These are phyloP conservation scores for Liparis tanakae DNA, from an alignment of 2,797 vertebrate species.

Conservation along the genomic window DNA sequence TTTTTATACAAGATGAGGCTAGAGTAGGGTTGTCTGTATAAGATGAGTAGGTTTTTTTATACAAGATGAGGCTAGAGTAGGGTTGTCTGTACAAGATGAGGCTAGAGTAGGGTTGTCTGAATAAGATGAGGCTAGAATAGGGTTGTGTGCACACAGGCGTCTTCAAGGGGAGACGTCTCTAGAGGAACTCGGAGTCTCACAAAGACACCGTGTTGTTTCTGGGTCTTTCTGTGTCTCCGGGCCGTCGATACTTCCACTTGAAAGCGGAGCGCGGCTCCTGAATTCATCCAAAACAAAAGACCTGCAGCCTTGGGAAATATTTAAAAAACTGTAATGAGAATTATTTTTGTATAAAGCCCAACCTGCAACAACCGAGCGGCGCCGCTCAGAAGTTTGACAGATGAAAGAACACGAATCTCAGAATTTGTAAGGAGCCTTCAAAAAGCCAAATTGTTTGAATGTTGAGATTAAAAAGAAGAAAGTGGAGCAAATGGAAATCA, in stretches of 20 bases:
- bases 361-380: conserved; percentile 65
- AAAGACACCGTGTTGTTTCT: no score
- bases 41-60: background rate
- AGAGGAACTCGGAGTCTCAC: conserved; percentile 53
- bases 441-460: conserved; percentile 75
- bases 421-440: conserved; percentile 74
- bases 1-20: no score
- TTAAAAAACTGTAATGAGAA: conserved; percentile 67
- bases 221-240: no score
- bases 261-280: conserved; percentile 50
- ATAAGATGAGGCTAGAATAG: no score
- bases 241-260: conserved; percentile 56
- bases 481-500: conserved; percentile 76
- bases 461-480: conserved; percentile 75
- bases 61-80: no score
- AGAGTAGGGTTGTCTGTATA: no score
- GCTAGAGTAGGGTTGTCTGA: background rate
- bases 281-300: conserved; percentile 76
- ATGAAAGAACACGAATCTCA: conserved; percentile 76
- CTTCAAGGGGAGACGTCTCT: conserved; percentile 45
- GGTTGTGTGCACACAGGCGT: conserved; percentile 39
- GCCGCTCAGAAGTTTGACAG: conserved; percentile 73
- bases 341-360: conserved; percentile 37
- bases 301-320: conserved; percentile 59
- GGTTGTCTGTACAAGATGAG: background rate